Evolutionary conservation across 2,113 vertebrate genomes (phyloP), one percentile per base, ranked within the genome.

Genomic region (Morone saxatilis): DNA sequence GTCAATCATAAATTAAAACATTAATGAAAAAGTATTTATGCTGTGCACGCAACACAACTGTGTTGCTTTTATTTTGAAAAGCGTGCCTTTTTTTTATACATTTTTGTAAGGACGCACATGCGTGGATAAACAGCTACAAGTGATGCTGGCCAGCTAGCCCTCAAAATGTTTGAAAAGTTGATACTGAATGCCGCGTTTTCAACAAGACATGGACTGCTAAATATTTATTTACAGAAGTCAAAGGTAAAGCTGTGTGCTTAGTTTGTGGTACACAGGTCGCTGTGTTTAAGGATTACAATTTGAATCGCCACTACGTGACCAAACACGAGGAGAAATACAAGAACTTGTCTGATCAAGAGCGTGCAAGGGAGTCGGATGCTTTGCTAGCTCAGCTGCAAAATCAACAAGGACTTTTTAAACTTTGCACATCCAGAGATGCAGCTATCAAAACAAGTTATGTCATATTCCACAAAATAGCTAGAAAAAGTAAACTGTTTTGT

Each of bases 401-500:
- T 0, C 61, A 72, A 17, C 60, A 72, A 57, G 61, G 31, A 31
- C 14, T n/a, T 69, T 78, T 78, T 8, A 79, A 79, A 13, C 43
- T 50, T 47, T 4, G 50, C 43, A 53, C 78, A 16, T 12, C 53
- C 36, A 68, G 36, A 40, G 31, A 81, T 41, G 61, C 47, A 54
- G 68, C 60, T 3, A 16, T 16, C n/a, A 72, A 2, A 51, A 67
- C 75, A 3, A 84, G 70, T 4, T 76, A 12, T 76, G 73, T 90
- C 0, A 88, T 86, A 36, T 80, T 80, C 2, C 87, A 89, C 57
- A 90, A 92, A 87, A 90, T 87, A 9, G 11, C 78, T 0, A 83
- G 48, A 81, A 85, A 83, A 6, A 78, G 80, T 62, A 62, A 85
- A 40, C 9, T 31, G 19, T 90, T 88, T 43, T 77, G 80, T 48